These are phyloP conservation scores for Eupithecia insigniata DNA, from an alignment of 2,888 invertebrate genomes.

Conservation along the genomic window DNA sequence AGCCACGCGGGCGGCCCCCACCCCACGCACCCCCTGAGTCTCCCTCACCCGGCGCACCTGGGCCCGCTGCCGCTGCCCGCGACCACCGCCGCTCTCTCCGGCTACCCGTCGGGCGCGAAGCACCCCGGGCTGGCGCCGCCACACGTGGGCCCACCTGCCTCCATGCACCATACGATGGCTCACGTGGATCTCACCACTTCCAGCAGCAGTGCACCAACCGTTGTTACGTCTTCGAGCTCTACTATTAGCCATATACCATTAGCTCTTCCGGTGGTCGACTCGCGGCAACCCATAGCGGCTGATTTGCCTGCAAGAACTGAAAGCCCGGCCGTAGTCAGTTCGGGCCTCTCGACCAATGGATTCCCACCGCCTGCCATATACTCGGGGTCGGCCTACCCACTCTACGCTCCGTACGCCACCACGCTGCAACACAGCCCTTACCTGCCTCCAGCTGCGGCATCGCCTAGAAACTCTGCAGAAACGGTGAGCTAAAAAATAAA, in stretches of 20 bases:
- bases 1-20: constrained; percentile 65
- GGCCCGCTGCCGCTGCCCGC: constrained; percentile 62
- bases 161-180: constrained; percentile 62
- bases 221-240: constrained; percentile 56
- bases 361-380: constrained; percentile 89
- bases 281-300: constrained; percentile 62
- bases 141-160: constrained; percentile 57
- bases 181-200: constrained; percentile 56
- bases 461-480: constrained; percentile 86
- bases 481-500: constrained; percentile 61
- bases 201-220: constrained; percentile 51
- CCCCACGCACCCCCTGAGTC: constrained; percentile 56
- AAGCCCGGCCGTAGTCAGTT: constrained; percentile 77
- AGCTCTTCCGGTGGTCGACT: constrained; percentile 70
- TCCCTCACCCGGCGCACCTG: constrained; percentile 64
- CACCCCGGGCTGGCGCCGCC: constrained; percentile 66
- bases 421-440: constrained; percentile 90
- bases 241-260: constrained; percentile 67
- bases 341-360: constrained; percentile 87
- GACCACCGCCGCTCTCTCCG: constrained; percentile 64
- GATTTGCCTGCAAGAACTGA: constrained; percentile 75
- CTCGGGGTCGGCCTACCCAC: constrained; percentile 83
- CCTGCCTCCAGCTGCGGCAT: constrained; percentile 86
- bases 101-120: constrained; percentile 68
- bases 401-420: constrained; percentile 92